Evolutionary conservation across 2,797 vertebrate genomes (phyloP).

Genomic region (Argentina silus): DNA sequence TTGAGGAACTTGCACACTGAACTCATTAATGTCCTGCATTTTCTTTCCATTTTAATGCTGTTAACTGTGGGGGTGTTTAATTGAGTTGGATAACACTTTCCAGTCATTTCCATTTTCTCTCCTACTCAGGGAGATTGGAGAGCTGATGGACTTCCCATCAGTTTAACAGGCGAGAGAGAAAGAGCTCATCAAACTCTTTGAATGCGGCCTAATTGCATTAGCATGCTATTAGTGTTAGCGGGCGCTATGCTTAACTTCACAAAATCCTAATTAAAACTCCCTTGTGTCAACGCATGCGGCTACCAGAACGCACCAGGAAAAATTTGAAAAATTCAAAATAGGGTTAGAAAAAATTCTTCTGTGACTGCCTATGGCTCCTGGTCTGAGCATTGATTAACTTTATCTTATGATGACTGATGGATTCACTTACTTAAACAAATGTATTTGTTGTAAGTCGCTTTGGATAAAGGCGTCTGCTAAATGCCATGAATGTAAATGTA

Average conservation of each 20-base stretch:
- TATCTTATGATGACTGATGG: no score
- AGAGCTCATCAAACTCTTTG: slow-evolving; percentile 22
- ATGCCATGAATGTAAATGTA: no score
- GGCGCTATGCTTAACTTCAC: slow-evolving; percentile 30
- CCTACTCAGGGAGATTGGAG: slow-evolving; percentile 31
- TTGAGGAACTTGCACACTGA: slow-evolving; percentile 3
- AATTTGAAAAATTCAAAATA: neutral
- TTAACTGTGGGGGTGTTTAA: slow-evolving; percentile 27
- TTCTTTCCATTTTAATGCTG: slow-evolving; percentile 33
- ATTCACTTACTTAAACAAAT: no score
- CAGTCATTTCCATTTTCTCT: slow-evolving; percentile 20
- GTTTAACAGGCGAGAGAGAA: slow-evolving; percentile 20
- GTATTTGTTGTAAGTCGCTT: no score
- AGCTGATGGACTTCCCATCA: slow-evolving; percentile 17
- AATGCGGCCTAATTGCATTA: slow-evolving; percentile 40
- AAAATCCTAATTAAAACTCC: slow-evolving; percentile 33
- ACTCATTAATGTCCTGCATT: slow-evolving; percentile 22
- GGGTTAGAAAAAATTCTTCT: no score
- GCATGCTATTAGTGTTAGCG: slow-evolving; percentile 37
- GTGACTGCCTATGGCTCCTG: no score
- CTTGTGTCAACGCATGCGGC: slow-evolving; percentile 8
- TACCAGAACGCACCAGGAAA: neutral
- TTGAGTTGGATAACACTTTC: slow-evolving; percentile 28
- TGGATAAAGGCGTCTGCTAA: no score
- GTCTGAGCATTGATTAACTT: no score